These are phyloP conservation scores for Tortricodes alternella DNA, from an alignment of 2,888 invertebrate genomes.

Conservation along the genomic window DNA sequence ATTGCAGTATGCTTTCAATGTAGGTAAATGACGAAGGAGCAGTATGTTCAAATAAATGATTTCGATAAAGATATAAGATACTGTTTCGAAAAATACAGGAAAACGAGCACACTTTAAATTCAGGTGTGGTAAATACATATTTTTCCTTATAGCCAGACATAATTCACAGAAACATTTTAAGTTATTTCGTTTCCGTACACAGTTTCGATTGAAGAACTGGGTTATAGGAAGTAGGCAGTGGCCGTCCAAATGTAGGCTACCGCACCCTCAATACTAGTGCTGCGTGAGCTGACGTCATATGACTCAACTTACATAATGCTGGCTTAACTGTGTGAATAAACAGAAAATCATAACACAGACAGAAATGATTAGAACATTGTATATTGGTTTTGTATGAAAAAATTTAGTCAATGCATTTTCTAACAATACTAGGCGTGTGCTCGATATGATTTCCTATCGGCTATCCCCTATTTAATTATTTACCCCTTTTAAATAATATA, in stretches of 20 bases:
- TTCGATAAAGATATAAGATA: too few species aligned
- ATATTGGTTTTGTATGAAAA: not conserved
- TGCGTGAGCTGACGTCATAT: conserved; percentile 5
- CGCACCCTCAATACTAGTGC: conserved; percentile 18
- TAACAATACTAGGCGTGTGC: not conserved
- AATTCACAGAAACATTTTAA: not conserved
- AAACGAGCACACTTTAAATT: too few species aligned
- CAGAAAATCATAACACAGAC: conserved; percentile 2
- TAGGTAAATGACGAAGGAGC: too few species aligned
- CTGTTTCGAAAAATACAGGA: too few species aligned
- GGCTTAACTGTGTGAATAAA: conserved; percentile 15
- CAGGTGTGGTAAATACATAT: too few species aligned
- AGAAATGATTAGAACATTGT: not conserved
- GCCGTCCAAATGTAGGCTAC: conserved; percentile 19
- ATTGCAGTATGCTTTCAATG: too few species aligned
- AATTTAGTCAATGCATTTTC: not conserved
- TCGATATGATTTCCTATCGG: too few species aligned
- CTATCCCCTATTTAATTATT: too few species aligned
- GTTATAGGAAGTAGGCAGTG: conserved; percentile 2
- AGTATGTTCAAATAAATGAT: too few species aligned
- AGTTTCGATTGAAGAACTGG: not conserved
- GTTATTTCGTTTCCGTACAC: not conserved
- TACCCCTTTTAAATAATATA: too few species aligned
- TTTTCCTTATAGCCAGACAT: not conserved
- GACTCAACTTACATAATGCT: conserved; percentile 14